Percentiles rank a stretch among this genome's conserved stretches.
These are phyloP conservation scores for Apis laboriosa DNA, from an alignment of 1,140 invertebrate genomes.

Conservation along the genomic window DNA sequence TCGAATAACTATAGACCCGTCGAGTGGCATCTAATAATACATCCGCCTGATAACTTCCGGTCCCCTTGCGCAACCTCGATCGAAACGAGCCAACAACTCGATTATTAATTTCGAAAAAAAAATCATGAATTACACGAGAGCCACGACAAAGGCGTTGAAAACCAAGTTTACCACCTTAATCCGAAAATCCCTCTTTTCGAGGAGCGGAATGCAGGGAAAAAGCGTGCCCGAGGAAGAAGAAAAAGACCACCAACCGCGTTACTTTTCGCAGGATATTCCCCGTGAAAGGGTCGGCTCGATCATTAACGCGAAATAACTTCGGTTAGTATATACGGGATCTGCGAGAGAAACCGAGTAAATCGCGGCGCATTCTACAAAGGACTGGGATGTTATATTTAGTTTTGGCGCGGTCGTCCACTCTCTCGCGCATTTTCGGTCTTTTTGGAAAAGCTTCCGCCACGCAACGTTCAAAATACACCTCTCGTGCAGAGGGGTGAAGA, in stretches of 20 bases:
- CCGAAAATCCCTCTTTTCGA: not conserved
- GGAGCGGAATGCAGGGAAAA: not conserved
- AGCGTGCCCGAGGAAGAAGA: not conserved
- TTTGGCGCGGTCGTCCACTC: conserved; percentile 72
- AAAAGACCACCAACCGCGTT: not conserved
- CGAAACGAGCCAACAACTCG: not conserved
- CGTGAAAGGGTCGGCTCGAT: conserved; percentile 2
- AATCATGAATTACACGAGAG: not conserved
- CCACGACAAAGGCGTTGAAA: not conserved
- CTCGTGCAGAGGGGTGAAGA: not conserved
- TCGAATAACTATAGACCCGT: not conserved
- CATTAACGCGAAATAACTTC: conserved; percentile 42
- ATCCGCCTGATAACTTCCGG: conserved; percentile 1
- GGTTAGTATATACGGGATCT: conserved; percentile 9
- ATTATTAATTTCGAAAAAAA: conserved; percentile 9
- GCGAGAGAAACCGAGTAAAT: conserved; percentile 55
- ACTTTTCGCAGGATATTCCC: not conserved
- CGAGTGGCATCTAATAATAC: conserved; percentile 21
- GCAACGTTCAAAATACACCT: conserved; percentile 60
- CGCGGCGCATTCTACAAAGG: conserved; percentile 67
- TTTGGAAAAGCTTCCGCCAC: conserved; percentile 73
- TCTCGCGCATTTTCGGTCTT: conserved; percentile 73
- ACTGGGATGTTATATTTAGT: conserved; percentile 75
- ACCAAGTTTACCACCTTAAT: not conserved
- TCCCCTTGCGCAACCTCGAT: conserved; percentile 3